A percentile compares a stretch with the other conserved stretches of the same genome.
These are phyloP conservation scores for Zaprionus bogoriensis DNA, from an alignment of 2,888 invertebrate species.

Conservation along the genomic window DNA sequence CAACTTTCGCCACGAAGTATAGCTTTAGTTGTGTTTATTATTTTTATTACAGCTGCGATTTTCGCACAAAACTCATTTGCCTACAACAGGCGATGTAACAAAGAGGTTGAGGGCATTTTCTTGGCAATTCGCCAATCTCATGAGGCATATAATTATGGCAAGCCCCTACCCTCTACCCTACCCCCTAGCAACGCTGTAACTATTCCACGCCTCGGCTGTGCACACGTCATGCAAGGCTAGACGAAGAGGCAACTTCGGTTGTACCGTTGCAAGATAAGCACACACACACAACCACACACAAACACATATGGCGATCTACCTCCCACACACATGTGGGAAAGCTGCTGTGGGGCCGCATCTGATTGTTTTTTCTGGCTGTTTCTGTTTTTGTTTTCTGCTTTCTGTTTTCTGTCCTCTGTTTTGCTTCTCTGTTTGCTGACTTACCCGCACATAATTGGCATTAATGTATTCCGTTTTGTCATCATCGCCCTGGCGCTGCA, in stretches of 20 bases:
- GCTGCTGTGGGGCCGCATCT: conserved; percentile 29
- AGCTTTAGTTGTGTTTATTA: conserved; percentile 6
- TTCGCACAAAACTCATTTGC: conserved; percentile 56
- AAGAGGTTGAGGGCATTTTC: conserved; percentile 57
- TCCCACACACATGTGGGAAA: conserved; percentile 43
- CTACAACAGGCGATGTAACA: conserved; percentile 55
- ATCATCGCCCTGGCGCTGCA: conserved; percentile 88
- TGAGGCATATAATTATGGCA: conserved; percentile 66
- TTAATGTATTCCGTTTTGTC: conserved; percentile 95
- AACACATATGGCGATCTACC: conserved; percentile 6
- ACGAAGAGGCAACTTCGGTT: conserved; percentile 29
- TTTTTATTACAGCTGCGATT: conserved; percentile 14
- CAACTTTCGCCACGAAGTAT: conserved; percentile 34
- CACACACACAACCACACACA: background rate
- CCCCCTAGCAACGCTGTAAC: background rate
- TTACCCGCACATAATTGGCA: conserved; percentile 95
- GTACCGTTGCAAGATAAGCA: conserved; percentile 34
- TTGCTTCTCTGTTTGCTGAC: conserved; percentile 70
- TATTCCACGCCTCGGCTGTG: too few species aligned
- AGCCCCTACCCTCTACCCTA: background rate
- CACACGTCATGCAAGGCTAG: conserved; percentile 56
- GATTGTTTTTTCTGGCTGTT: conserved; percentile 25
- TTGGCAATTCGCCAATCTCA: conserved; percentile 61
- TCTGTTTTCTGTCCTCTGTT: background rate
- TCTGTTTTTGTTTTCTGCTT: background rate